Evolutionary conservation across 2,113 vertebrate genomes (phyloP).

Genomic region (Tupaia tana): DNA sequence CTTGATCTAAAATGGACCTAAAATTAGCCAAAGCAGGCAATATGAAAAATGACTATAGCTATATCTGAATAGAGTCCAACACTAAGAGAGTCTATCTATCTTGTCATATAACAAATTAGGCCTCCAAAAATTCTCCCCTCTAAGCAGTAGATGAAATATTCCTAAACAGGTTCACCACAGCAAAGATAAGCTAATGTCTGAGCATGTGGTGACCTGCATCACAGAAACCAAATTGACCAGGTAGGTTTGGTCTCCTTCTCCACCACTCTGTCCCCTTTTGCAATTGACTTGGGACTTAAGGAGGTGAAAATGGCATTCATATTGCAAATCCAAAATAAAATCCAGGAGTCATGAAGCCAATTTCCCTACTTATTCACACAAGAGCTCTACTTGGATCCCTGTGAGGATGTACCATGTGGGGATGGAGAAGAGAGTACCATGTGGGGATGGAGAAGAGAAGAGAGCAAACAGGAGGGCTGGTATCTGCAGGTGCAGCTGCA

Average conservation of each 20-base stretch:
- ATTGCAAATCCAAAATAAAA: background rate
- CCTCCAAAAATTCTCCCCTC: background rate
- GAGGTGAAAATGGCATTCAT: background rate
- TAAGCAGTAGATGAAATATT: background rate
- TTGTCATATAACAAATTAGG: background rate
- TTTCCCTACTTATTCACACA: background rate
- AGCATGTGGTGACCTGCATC: background rate
- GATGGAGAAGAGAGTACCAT: background rate
- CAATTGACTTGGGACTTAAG: background rate
- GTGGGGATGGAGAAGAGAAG: too few species aligned
- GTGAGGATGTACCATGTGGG: background rate
- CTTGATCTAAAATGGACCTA: constrained; percentile 2
- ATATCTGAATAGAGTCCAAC: background rate
- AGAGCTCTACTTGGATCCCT: background rate
- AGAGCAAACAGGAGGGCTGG: rapidly evolving
- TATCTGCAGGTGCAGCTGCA: background rate
- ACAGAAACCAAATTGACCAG: background rate
- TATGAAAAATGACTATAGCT: background rate
- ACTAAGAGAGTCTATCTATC: background rate
- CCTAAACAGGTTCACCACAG: background rate
- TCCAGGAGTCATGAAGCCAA: background rate
- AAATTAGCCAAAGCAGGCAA: background rate
- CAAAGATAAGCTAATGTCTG: background rate
- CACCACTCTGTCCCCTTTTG: too few species aligned
- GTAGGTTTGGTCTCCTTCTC: background rate